These are phyloP conservation scores for Bombus picipes DNA, from an alignment of 1,140 invertebrate species.

Conservation along the genomic window DNA sequence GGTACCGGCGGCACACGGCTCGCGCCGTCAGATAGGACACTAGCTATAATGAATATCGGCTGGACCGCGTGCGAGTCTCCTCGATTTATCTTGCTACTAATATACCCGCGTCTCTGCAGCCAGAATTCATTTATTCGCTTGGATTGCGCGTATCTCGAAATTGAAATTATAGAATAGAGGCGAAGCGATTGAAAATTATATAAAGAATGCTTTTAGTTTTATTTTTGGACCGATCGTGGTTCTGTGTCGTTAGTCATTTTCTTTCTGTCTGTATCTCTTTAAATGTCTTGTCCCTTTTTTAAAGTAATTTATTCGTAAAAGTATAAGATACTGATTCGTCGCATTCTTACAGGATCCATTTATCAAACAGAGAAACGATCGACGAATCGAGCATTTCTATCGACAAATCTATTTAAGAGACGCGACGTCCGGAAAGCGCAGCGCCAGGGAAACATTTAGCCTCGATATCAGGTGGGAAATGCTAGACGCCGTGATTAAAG, in stretches of 20 bases:
- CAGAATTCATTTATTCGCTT: neutral
- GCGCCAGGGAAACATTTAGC: constrained; percentile 36
- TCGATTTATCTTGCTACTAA: constrained; percentile 44
- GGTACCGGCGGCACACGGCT: constrained; percentile 16
- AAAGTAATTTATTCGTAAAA: too few relatives aligned
- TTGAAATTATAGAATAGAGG: neutral
- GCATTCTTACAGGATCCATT: too few relatives aligned
- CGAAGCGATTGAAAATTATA: neutral
- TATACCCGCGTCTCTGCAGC: neutral
- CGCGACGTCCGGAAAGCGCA: neutral
- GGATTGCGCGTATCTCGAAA: constrained; percentile 13
- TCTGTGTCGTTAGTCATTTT: too few relatives aligned
- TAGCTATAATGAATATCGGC: constrained; percentile 49
- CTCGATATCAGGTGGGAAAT: constrained; percentile 58
- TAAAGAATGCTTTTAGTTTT: too few relatives aligned
- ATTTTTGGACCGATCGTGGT: too few relatives aligned
- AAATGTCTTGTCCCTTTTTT: too few relatives aligned
- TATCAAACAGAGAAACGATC: too few relatives aligned
- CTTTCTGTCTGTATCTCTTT: too few relatives aligned
- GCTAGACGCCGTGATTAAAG: constrained; percentile 50
- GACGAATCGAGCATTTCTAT: too few relatives aligned
- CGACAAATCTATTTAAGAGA: too few relatives aligned
- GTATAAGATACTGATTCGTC: too few relatives aligned
- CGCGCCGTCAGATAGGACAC: constrained; percentile 33
- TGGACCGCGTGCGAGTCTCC: constrained; percentile 13